These are phyloP conservation scores for Drosophila tristis DNA, from an alignment of 1,140 invertebrate species.

Conservation along the genomic window DNA sequence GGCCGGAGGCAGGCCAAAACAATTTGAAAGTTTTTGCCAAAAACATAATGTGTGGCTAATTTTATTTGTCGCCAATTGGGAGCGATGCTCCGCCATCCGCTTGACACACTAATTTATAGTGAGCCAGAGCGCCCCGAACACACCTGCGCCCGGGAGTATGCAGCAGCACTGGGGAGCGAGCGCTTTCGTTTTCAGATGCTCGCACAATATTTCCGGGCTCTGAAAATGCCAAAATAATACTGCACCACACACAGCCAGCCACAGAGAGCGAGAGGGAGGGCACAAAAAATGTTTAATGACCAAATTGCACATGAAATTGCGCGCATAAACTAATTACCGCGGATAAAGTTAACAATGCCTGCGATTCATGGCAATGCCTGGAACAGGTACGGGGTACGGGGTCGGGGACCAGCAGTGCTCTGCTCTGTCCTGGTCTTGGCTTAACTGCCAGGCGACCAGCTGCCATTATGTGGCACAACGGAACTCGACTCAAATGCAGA, in stretches of 20 bases:
- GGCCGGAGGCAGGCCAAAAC: conserved; percentile 43
- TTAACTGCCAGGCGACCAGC: conserved; percentile 48
- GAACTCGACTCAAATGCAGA: conserved; percentile 33
- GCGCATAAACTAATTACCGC: conserved; percentile 80
- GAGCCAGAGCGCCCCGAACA: conserved; percentile 42
- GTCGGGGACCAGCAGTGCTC: not conserved
- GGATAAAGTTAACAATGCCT: conserved; percentile 79
- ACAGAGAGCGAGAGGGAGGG: not conserved
- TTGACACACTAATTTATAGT: conserved; percentile 71
- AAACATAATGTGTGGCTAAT: conserved; percentile 82
- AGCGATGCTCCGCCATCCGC: conserved; percentile 43
- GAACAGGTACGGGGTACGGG: not conserved
- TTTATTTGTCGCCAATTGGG: conserved; percentile 82
- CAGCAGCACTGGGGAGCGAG: conserved; percentile 33
- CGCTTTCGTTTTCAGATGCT: conserved; percentile 52
- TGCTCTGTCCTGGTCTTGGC: conserved; percentile 48
- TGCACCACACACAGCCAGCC: conserved; percentile 39
- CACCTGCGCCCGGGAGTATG: conserved; percentile 65
- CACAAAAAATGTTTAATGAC: conserved; percentile 68
- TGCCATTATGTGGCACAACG: conserved; percentile 53
- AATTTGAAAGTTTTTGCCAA: conserved; percentile 79
- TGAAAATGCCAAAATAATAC: conserved; percentile 69
- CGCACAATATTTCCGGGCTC: conserved; percentile 28
- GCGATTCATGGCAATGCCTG: conserved; percentile 11
- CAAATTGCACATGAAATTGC: conserved; percentile 81